Conservation (phyloP, 2,113 vertebrate genomes). For the Odocoileus virginianus region DNA sequence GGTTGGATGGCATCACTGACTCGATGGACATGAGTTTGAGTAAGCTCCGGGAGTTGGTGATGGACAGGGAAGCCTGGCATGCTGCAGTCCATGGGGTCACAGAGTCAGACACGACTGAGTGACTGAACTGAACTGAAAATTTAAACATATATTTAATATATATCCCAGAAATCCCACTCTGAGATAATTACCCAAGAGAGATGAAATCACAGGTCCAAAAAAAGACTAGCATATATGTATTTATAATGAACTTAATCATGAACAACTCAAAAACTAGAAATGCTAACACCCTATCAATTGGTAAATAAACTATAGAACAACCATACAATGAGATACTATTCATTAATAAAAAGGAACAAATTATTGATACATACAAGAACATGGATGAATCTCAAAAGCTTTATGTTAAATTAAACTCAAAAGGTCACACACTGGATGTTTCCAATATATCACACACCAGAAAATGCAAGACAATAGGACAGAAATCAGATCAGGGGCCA, state of each 20-base stretch:
- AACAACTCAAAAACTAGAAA: not conserved
- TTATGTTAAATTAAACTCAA: not conserved
- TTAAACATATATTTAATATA: not conserved
- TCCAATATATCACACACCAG: not conserved
- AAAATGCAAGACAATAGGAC: not conserved
- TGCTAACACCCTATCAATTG: not conserved
- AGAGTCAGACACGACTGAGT: not conserved
- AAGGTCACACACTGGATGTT: not conserved
- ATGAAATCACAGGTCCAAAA: not conserved
- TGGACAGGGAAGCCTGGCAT: not conserved
- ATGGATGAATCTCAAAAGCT: not conserved
- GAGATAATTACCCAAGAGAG: not conserved
- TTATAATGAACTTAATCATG: not conserved
- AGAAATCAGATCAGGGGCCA: not conserved
- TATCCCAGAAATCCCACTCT: not conserved
- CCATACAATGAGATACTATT: not conserved
- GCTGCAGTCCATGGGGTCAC: not conserved
- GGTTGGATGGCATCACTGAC: not conserved
- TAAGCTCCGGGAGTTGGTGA: not conserved
- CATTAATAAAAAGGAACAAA: not conserved
- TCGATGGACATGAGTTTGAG: not conserved
- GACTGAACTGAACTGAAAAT: not conserved
- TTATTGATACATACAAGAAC: not conserved
- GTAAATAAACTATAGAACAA: not conserved
- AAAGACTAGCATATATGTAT: not conserved